phyloP scores from a whole-genome alignment of 2,113 vertebrate genomes.

The Candoia aspera region DNA sequence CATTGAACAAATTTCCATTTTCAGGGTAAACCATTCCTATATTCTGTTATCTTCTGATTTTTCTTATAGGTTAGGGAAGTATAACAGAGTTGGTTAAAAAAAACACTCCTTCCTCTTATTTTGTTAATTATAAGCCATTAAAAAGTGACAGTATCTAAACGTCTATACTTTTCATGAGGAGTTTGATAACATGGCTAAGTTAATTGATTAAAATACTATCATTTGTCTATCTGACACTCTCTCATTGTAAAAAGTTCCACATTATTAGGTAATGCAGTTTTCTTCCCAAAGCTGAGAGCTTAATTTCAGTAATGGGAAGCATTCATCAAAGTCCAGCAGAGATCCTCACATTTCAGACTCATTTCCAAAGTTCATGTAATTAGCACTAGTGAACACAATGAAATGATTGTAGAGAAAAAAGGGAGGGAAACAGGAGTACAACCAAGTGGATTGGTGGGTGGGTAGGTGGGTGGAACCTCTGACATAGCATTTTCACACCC shows the following conservation, averaged over 20 bases:
- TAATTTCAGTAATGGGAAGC: conserved; percentile 57
- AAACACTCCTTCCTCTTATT: background rate
- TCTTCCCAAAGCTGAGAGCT: conserved; percentile 54
- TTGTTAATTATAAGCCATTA: conserved; percentile 31
- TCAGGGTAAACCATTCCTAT: background rate
- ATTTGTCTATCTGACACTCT: conserved; percentile 53
- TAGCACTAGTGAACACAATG: conserved; percentile 37
- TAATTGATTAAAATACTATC: conserved; percentile 56
- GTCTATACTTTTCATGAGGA: conserved; percentile 37
- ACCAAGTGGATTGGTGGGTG: too few relatives aligned
- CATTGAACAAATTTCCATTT: background rate
- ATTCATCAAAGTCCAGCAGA: conserved; percentile 58
- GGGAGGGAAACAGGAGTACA: too few relatives aligned
- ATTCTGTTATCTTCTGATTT: background rate
- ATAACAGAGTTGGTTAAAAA: background rate
- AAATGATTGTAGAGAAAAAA: too few relatives aligned
- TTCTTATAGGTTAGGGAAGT: background rate
- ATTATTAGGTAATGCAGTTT: conserved; percentile 42
- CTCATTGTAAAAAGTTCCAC: conserved; percentile 47
- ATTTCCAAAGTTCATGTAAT: conserved; percentile 59
- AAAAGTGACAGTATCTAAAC: conserved; percentile 27
- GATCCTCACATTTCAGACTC: conserved; percentile 49
- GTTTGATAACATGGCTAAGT: conserved; percentile 35
- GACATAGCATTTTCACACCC: too few relatives aligned
- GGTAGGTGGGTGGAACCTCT: too few relatives aligned